Conservation (phyloP, 2,113 vertebrate genomes). For the Benitochromis conjunctus region DNA sequence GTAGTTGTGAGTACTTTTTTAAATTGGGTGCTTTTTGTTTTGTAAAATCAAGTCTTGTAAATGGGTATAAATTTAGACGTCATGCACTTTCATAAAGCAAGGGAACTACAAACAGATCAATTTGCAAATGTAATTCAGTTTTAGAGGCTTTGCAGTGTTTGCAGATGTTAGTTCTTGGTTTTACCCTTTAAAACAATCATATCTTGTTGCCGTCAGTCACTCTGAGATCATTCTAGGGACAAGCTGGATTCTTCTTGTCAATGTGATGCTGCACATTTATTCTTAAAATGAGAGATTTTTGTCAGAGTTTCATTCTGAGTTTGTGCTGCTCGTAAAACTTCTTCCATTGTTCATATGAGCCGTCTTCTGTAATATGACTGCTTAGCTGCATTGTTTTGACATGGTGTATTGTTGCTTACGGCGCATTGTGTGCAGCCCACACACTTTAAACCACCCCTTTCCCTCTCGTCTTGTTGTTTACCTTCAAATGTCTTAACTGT, state of each 20-base stretch:
- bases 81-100: not conserved
- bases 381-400: not conserved
- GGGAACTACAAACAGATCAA: not conserved
- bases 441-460: not conserved
- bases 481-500: not conserved
- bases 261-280: not conserved
- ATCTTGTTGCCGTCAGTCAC: not conserved
- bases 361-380: not conserved
- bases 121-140: not conserved
- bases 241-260: not conserved
- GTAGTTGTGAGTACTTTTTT: not conserved
- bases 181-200: not conserved
- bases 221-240: not conserved
- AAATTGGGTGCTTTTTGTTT: not conserved
- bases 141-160: not conserved
- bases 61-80: too few relatives aligned
- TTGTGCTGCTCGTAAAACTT: not conserved
- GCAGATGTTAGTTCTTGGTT: not conserved
- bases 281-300: not conserved
- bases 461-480: not conserved
- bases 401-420: not conserved
- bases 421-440: not conserved
- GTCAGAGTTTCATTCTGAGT: not conserved
- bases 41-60: not conserved
- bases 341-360: not conserved